Evolutionary conservation across 1,140 invertebrate species (phyloP).

Genomic region (Pygmarrhopalites habei): DNA sequence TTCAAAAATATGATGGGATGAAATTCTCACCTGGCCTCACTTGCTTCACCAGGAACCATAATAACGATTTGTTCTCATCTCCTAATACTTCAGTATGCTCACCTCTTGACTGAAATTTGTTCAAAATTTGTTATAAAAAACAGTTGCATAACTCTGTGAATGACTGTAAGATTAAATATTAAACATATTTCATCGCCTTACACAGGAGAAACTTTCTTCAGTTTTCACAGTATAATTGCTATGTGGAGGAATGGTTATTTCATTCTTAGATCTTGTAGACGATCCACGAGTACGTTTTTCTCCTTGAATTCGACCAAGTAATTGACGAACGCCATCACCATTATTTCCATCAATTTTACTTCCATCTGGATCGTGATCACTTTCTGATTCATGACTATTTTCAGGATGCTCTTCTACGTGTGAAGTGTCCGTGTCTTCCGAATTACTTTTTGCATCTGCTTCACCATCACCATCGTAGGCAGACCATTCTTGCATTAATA

Average conservation of each 20-base stretch:
- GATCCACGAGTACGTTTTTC: neutral
- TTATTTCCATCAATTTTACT: neutral
- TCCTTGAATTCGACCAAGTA: neutral
- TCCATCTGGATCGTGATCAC: constrained; percentile 35
- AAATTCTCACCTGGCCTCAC: constrained; percentile 86
- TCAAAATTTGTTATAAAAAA: constrained; percentile 23
- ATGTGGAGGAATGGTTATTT: neutral
- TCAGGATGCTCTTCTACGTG: constrained; percentile 31
- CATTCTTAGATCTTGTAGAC: neutral
- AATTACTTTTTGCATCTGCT: constrained; percentile 18
- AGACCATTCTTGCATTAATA: constrained; percentile 30
- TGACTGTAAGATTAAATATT: neutral
- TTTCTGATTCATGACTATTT: constrained; percentile 41
- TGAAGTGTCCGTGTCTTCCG: constrained; percentile 34
- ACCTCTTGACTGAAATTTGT: constrained; percentile 62
- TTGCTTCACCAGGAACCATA: constrained; percentile 91
- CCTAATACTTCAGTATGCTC: constrained; percentile 85
- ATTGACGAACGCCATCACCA: neutral
- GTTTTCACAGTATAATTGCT: constrained; percentile 17
- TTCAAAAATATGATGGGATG: too few species aligned
- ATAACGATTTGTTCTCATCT: constrained; percentile 88
- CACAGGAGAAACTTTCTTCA: constrained; percentile 23
- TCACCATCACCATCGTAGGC: constrained; percentile 32
- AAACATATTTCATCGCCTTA: too few species aligned
- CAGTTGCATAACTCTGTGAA: neutral